These are phyloP conservation scores for Caenorhabditis auriculariae DNA, from an alignment of 2,888 invertebrate species.

Conservation along the genomic window DNA sequence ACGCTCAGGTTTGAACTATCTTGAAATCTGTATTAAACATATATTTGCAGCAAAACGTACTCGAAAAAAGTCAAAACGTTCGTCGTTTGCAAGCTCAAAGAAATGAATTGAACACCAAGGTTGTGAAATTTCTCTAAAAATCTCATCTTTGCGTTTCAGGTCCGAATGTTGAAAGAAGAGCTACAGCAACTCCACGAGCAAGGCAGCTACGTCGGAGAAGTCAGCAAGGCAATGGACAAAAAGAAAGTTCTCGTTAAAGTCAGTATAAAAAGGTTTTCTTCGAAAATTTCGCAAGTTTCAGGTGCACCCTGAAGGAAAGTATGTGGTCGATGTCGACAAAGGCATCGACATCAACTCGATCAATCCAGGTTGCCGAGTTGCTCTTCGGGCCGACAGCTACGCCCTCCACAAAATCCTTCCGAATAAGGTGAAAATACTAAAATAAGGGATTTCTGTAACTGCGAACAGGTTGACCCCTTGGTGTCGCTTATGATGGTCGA, in stretches of 20 bases:
- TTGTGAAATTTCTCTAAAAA: constrained; percentile 66
- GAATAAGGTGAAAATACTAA: constrained; percentile 75
- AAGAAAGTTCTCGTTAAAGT: constrained; percentile 96
- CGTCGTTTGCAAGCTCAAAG: constrained; percentile 94
- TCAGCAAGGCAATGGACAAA: constrained; percentile 99
- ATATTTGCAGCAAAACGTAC: constrained; percentile 76
- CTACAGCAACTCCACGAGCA: constrained; percentile 91
- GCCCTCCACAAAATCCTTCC: constrained; percentile 97
- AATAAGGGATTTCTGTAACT: background rate
- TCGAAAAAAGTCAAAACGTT: constrained; percentile 96
- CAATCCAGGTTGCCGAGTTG: constrained; percentile 94
- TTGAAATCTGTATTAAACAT: constrained; percentile 8
- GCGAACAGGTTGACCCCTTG: constrained; percentile 82
- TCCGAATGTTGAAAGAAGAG: constrained; percentile 94
- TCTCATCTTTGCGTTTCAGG: constrained; percentile 67
- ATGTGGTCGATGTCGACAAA: constrained; percentile 97
- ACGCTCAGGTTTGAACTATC: constrained; percentile 73
- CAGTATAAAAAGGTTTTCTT: constrained; percentile 8
- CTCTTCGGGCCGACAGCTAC: constrained; percentile 95
- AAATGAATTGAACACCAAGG: constrained; percentile 97
- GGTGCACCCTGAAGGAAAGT: constrained; percentile 98
- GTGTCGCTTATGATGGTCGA: constrained; percentile 99
- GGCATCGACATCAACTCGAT: constrained; percentile 97
- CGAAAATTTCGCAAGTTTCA: constrained; percentile 47
- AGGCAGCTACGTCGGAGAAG: constrained; percentile 98